Evolutionary conservation across 2,888 invertebrate genomes (phyloP).

Genomic region (Philereme transversata): DNA sequence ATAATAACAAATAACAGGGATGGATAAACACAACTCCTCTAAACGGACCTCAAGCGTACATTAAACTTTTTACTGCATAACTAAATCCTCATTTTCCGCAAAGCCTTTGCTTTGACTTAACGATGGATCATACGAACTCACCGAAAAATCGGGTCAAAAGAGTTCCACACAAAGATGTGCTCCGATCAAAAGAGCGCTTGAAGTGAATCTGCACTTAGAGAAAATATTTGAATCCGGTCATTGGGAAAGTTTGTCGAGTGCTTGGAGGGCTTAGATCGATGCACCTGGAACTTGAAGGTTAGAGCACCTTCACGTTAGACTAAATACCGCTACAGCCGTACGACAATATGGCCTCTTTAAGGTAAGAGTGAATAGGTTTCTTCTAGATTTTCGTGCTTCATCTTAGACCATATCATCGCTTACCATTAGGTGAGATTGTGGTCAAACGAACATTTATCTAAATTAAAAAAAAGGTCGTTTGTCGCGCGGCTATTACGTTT

Average conservation of each 20-base stretch:
- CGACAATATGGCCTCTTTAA: too few relatives aligned
- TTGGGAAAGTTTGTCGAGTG: conserved; percentile 53
- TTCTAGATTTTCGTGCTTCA: too few relatives aligned
- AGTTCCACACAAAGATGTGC: conserved; percentile 50
- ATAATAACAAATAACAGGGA: conserved; percentile 12
- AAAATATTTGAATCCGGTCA: conserved; percentile 72
- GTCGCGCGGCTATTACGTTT: too few relatives aligned
- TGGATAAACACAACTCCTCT: conserved; percentile 11
- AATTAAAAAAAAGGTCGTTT: too few relatives aligned
- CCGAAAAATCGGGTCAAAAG: conserved; percentile 53
- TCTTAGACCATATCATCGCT: too few relatives aligned
- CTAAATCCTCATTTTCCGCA: conserved; percentile 27
- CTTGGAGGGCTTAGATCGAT: conserved; percentile 52
- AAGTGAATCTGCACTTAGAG: conserved; percentile 61
- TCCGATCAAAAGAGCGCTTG: conserved; percentile 58
- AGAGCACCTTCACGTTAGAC: background rate
- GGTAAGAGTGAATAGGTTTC: too few relatives aligned
- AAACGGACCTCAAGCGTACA: conserved; percentile 25
- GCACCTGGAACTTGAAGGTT: conserved; percentile 48
- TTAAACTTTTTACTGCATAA: conserved; percentile 29
- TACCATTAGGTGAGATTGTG: too few relatives aligned
- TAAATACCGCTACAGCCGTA: too few relatives aligned
- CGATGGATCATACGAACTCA: conserved; percentile 48
- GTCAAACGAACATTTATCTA: too few relatives aligned
- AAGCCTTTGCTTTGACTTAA: conserved; percentile 40